Evolutionary conservation across 2,113 vertebrate genomes (phyloP).

Genomic region (Prolemur simus): DNA sequence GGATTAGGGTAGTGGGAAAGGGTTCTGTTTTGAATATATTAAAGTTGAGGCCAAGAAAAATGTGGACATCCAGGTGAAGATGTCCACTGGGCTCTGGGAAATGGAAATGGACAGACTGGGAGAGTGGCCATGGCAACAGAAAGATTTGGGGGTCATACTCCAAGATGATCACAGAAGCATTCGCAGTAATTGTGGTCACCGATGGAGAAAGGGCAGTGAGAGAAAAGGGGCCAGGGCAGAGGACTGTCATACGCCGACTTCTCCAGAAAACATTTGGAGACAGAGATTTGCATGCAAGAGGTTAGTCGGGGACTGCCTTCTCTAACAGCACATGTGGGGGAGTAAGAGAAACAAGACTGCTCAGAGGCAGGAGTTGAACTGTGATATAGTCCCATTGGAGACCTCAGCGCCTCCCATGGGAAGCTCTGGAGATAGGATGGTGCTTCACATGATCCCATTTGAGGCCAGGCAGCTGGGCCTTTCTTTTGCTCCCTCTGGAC

Average conservation of each 20-base stretch:
- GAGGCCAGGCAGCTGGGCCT: not conserved
- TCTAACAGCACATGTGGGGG: not conserved
- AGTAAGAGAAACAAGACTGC: not conserved
- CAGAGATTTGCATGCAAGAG: not conserved
- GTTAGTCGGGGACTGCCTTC: not conserved
- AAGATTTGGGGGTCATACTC: not conserved
- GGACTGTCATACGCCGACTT: not conserved
- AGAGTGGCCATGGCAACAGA: not conserved
- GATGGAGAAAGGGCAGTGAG: not conserved
- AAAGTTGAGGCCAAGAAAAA: conserved; percentile 6
- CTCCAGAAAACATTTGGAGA: not conserved
- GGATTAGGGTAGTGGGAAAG: not conserved
- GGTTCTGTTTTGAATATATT: conserved; percentile 36
- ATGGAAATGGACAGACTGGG: conserved; percentile 6
- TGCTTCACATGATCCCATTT: not conserved
- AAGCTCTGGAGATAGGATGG: not conserved
- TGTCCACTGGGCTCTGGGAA: not conserved
- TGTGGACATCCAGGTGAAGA: conserved; percentile 1
- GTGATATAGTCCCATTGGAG: not conserved
- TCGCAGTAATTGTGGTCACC: not conserved
- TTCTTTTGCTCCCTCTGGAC: not conserved
- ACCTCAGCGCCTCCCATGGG: not conserved
- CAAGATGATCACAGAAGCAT: not conserved
- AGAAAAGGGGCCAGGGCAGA: conserved; percentile 10
- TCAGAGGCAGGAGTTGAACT: not conserved